phyloP scores from a whole-genome alignment of 2,888 invertebrate genomes.

The Limenitis camilla region DNA sequence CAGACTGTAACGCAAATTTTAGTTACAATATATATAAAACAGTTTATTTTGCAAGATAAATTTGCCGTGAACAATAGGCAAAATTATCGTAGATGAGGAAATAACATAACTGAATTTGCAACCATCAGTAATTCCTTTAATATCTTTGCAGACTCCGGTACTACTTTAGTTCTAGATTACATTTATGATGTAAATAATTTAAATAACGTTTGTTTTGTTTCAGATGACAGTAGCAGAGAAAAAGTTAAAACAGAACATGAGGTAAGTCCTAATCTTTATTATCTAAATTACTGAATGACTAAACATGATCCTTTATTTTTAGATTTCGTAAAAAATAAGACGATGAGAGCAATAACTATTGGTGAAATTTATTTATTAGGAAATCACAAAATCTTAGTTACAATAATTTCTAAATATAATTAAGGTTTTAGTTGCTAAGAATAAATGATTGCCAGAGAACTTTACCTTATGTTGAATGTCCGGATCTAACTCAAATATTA shows the following conservation, averaged over 20 bases:
- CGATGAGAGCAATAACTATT: too few relatives aligned
- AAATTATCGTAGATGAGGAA: constrained; percentile 1
- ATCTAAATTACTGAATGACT: too few relatives aligned
- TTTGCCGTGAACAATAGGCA: constrained; percentile 11
- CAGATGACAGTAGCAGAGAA: constrained; percentile 69
- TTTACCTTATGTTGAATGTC: too few relatives aligned
- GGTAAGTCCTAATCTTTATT: constrained; percentile 37
- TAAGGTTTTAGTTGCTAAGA: too few relatives aligned
- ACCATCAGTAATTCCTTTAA: neutral
- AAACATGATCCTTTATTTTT: too few relatives aligned
- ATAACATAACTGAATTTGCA: neutral
- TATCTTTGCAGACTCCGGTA: neutral
- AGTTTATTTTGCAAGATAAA: constrained; percentile 9
- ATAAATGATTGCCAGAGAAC: too few relatives aligned
- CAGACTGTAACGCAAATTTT: constrained; percentile 21
- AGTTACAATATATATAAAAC: constrained; percentile 11
- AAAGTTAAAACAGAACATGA: constrained; percentile 64
- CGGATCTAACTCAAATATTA: too few relatives aligned
- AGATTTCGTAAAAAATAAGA: too few relatives aligned
- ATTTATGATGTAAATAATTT: neutral
- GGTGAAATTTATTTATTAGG: too few relatives aligned
- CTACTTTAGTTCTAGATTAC: neutral
- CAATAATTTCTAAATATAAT: too few relatives aligned
- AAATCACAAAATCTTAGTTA: too few relatives aligned
- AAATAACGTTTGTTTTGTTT: constrained; percentile 35